Percentiles rank a stretch among this genome's conserved stretches.
phyloP scores from a whole-genome alignment of 1,140 invertebrate genomes.

The Drosophila persimilis region DNA sequence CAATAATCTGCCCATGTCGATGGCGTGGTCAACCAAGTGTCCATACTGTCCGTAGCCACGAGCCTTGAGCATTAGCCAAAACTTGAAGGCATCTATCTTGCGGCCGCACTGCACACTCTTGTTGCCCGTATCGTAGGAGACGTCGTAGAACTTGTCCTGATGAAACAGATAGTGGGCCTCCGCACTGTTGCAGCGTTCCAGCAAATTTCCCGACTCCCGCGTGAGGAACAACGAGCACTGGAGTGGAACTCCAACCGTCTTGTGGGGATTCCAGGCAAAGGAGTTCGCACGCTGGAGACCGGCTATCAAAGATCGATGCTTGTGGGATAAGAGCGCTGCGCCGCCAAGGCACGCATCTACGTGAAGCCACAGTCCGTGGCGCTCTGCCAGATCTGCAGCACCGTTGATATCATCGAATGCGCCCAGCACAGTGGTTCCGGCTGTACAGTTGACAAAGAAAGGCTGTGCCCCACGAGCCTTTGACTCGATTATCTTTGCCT shows the following conservation, averaged over 20 bases:
- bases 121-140: conserved; percentile 94
- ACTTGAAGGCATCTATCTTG: conserved; percentile 95
- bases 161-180: conserved; percentile 95
- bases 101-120: conserved; percentile 97
- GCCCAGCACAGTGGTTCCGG: conserved; percentile 91
- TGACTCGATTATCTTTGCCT: conserved; percentile 84
- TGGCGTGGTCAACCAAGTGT: conserved; percentile 86
- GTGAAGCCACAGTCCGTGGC: conserved; percentile 91
- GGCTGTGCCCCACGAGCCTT: conserved; percentile 84
- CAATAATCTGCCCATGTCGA: conserved; percentile 85
- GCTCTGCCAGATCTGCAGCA: conserved; percentile 88
- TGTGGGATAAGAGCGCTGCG: conserved; percentile 80
- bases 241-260: conserved; percentile 93
- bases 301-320: conserved; percentile 52
- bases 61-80: conserved; percentile 97
- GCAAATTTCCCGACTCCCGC: conserved; percentile 85
- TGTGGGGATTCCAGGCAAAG: conserved; percentile 97
- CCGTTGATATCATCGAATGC: conserved; percentile 92
- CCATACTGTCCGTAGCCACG: conserved; percentile 86
- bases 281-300: conserved; percentile 86
- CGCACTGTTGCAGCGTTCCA: conserved; percentile 90
- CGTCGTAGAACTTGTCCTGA: conserved; percentile 95
- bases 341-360: conserved; percentile 94
- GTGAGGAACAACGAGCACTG: conserved; percentile 94
- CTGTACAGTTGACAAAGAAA: conserved; percentile 89